These are phyloP conservation scores for Bruchidius siliquastri DNA, from an alignment of 2,888 invertebrate genomes.

Conservation along the genomic window DNA sequence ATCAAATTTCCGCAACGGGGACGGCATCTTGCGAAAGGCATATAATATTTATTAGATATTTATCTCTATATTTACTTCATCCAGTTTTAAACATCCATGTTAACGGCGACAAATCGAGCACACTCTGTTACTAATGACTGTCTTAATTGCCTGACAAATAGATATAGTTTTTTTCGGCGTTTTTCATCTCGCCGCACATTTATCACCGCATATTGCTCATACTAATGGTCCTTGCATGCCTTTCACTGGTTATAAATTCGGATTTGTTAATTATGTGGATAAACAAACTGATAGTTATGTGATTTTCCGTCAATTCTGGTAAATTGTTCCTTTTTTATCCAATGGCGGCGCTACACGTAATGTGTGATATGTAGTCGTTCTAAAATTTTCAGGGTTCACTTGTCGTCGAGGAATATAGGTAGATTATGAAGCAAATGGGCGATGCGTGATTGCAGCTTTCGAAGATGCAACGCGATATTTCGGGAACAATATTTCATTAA, in stretches of 20 bases:
- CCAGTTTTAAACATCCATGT: neutral
- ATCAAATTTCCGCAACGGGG: neutral
- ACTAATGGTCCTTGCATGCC: neutral
- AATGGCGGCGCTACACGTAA: neutral
- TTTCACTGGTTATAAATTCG: neutral
- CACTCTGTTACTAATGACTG: neutral
- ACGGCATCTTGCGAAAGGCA: neutral
- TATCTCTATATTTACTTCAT: neutral
- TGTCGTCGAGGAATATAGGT: too few species aligned
- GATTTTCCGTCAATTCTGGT: neutral
- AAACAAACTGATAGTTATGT: neutral
- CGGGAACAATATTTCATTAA: too few species aligned
- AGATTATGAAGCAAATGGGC: too few species aligned
- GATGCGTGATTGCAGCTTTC: too few species aligned
- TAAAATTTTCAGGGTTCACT: too few species aligned
- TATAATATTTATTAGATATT: neutral
- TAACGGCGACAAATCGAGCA: neutral
- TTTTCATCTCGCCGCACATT: neutral
- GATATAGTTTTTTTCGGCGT: neutral
- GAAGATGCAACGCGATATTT: too few species aligned
- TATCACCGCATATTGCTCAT: neutral
- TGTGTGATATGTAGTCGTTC: neutral
- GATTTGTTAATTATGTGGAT: neutral
- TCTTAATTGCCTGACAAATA: neutral
- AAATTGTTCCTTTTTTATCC: neutral